These are phyloP conservation scores for Aporophyla lueneburgensis DNA, from an alignment of 2,888 invertebrate genomes.

Conservation along the genomic window DNA sequence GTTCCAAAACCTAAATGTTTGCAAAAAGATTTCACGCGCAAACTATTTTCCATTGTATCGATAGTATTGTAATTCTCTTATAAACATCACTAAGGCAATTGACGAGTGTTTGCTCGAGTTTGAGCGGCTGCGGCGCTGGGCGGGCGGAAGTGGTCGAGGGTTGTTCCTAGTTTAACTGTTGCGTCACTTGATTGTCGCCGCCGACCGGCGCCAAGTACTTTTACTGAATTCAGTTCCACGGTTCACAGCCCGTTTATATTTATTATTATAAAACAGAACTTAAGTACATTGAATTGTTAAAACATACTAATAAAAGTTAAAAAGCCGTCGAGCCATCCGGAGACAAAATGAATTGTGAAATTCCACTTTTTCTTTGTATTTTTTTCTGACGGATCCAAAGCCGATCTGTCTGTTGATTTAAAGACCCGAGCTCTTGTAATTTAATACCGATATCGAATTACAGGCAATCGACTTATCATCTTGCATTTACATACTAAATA, in stretches of 20 bases:
- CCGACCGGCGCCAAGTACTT: slow-evolving; percentile 65
- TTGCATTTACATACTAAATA: slow-evolving; percentile 75
- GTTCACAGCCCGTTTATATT: slow-evolving; percentile 47
- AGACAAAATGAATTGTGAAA: slow-evolving; percentile 49
- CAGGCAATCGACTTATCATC: slow-evolving; percentile 66
- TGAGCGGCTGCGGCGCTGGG: slow-evolving; percentile 82
- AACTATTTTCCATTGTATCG: slow-evolving; percentile 57
- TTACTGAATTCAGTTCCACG: slow-evolving; percentile 59
- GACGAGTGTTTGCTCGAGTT: slow-evolving; percentile 88
- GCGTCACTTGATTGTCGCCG: slow-evolving; percentile 86
- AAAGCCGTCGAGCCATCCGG: slow-evolving; percentile 11
- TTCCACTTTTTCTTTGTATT: slow-evolving; percentile 54
- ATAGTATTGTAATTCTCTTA: slow-evolving; percentile 54
- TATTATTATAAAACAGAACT: slow-evolving; percentile 57
- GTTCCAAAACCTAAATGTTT: background rate
- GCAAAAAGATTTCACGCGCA: background rate
- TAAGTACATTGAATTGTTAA: slow-evolving; percentile 15
- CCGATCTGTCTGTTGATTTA: slow-evolving; percentile 61
- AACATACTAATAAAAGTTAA: slow-evolving; percentile 41
- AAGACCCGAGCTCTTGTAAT: slow-evolving; percentile 57
- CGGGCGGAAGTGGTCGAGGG: slow-evolving; percentile 87
- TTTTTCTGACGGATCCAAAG: slow-evolving; percentile 49
- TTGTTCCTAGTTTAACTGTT: slow-evolving; percentile 88
- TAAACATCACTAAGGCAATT: slow-evolving; percentile 83
- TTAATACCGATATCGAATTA: slow-evolving; percentile 68